Conservation (phyloP, 2,797 vertebrate species). For the Sebastes cheni region DNA sequence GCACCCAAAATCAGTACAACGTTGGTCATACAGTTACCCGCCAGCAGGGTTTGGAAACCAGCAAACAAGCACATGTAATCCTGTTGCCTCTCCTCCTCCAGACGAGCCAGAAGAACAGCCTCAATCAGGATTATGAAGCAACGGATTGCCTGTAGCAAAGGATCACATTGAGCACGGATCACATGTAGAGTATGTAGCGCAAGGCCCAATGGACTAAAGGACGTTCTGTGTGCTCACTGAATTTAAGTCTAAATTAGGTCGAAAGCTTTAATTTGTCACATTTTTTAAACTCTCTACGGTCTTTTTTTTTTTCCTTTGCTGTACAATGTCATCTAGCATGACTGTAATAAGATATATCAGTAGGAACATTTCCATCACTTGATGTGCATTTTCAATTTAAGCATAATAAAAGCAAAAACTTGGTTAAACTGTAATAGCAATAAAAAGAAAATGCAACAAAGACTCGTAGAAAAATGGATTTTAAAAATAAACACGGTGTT, state of each 20-base stretch:
- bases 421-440: neutral
- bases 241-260: neutral
- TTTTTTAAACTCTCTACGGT: neutral
- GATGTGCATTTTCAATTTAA: neutral
- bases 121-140: constrained; percentile 6
- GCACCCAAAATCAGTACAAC: neutral
- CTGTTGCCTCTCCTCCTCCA: constrained; percentile 6
- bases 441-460: neutral
- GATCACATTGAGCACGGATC: neutral
- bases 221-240: neutral
- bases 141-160: neutral
- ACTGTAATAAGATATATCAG: neutral
- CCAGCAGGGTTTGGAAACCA: constrained; percentile 6
- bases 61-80: constrained; percentile 15
- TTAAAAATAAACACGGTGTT: neutral
- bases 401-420: neutral
- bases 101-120: neutral
- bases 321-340: neutral
- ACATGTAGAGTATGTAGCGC: neutral
- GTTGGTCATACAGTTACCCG: neutral
- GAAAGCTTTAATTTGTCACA: neutral
- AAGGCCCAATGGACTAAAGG: neutral
- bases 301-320: neutral
- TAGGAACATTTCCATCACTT: neutral
- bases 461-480: neutral